Percentiles rank a stretch among this genome's conserved stretches.
Conservation (phyloP, 2,113 vertebrate species). For the Capra hircus region DNA sequence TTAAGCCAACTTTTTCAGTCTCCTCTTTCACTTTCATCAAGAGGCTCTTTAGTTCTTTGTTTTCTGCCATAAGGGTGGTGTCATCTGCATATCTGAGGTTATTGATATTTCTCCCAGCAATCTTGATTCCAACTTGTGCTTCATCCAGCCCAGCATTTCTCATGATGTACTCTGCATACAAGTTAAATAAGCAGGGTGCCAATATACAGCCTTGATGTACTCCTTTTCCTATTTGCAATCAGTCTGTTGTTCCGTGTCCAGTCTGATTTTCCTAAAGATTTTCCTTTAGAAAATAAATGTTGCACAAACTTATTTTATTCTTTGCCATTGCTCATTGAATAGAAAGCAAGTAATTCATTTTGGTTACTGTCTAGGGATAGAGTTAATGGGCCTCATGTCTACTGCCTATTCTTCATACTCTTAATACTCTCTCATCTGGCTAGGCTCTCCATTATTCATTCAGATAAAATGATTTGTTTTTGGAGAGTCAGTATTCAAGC, state of each 20-base stretch:
- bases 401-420: not conserved
- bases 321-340: not conserved
- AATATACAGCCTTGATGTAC: not conserved
- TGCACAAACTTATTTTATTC: not conserved
- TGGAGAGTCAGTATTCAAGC: not conserved
- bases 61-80: not conserved
- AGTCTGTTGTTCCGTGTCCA: not conserved
- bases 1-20: not conserved
- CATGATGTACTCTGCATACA: not conserved
- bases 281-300: not conserved
- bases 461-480: not conserved
- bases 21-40: not conserved
- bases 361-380: not conserved
- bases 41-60: not conserved
- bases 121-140: not conserved
- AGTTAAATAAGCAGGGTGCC: not conserved
- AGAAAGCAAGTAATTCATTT: not conserved
- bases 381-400: not conserved
- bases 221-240: not conserved
- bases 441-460: not conserved
- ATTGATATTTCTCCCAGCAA: not conserved
- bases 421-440: not conserved
- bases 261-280: not conserved
- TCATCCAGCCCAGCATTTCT: not conserved
- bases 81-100: not conserved